Conservation (phyloP, 2,797 vertebrate species). For the Rhincodon typus region DNA sequence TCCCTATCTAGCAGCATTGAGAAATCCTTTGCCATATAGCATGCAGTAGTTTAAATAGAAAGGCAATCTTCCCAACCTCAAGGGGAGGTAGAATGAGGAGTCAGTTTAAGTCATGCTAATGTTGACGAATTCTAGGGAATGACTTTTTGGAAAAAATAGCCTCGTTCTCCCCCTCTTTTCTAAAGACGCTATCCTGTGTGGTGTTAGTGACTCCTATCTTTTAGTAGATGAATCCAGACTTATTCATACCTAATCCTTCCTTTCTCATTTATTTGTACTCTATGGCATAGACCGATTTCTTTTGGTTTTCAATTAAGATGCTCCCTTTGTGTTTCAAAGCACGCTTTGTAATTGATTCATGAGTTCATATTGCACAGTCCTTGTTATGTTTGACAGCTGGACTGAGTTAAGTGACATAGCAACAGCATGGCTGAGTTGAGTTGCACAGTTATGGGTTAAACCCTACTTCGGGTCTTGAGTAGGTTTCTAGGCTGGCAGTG, state of each 20-base stretch:
- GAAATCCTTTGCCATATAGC: not conserved
- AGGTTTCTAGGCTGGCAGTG: not conserved
- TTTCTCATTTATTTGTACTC: not conserved
- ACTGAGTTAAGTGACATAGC: not conserved
- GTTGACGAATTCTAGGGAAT: not conserved
- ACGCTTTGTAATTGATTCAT: not conserved
- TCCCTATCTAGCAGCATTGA: not conserved
- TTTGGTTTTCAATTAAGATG: not conserved
- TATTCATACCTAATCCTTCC: not conserved
- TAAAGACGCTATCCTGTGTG: not conserved
- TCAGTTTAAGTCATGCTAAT: not conserved
- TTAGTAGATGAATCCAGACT: not conserved
- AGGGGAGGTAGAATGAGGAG: not conserved
- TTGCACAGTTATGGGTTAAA: not conserved
- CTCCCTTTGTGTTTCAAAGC: not conserved
- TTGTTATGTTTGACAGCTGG: not conserved
- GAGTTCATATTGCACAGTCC: not conserved
- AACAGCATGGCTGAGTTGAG: not conserved
- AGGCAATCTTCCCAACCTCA: not conserved
- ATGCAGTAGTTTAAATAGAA: not conserved
- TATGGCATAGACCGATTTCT: not conserved
- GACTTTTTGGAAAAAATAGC: not conserved
- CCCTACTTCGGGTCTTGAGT: not conserved
- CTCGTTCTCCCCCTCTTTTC: not conserved
- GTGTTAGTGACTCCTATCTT: not conserved